These are phyloP conservation scores for Oryzaephilus surinamensis DNA, from an alignment of 1,140 invertebrate species.

Conservation along the genomic window DNA sequence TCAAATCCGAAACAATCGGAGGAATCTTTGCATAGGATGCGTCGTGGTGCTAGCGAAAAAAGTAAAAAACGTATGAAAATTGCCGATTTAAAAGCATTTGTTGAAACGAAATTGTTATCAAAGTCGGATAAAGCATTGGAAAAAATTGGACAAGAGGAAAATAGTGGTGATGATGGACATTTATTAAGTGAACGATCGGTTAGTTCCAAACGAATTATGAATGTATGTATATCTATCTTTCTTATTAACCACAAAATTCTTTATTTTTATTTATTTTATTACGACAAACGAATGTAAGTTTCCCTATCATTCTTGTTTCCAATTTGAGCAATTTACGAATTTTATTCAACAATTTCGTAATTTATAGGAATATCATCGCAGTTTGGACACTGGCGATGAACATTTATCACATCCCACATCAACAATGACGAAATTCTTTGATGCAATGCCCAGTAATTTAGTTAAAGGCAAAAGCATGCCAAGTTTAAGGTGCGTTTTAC, in stretches of 20 bases:
- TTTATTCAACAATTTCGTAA: conserved; percentile 5
- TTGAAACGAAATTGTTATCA: conserved; percentile 81
- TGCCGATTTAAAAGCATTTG: conserved; percentile 77
- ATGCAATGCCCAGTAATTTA: conserved; percentile 53
- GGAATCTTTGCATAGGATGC: no score
- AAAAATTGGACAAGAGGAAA: conserved; percentile 73
- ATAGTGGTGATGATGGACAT: conserved; percentile 62
- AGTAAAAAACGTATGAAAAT: conserved; percentile 78
- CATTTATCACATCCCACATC: conserved; percentile 54
- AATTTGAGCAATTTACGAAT: not conserved
- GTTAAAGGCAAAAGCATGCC: conserved; percentile 94
- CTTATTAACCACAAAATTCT: conserved; percentile 15
- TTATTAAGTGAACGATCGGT: conserved; percentile 42
- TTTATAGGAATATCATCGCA: conserved; percentile 64
- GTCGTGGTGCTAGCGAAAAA: conserved; percentile 69
- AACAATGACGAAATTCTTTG: conserved; percentile 48
- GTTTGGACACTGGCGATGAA: conserved; percentile 66
- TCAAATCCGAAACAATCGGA: conserved; percentile 35
- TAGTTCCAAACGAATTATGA: conserved; percentile 31
- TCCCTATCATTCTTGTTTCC: no score
- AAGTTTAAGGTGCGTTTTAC: conserved; percentile 65
- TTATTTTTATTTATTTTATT: conserved; percentile 6
- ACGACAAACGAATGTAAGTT: conserved; percentile 3
- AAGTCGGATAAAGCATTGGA: conserved; percentile 85
- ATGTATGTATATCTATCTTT: conserved; percentile 32